phyloP scores from a whole-genome alignment of 2,888 invertebrate species.

The Incurvaria masculella region DNA sequence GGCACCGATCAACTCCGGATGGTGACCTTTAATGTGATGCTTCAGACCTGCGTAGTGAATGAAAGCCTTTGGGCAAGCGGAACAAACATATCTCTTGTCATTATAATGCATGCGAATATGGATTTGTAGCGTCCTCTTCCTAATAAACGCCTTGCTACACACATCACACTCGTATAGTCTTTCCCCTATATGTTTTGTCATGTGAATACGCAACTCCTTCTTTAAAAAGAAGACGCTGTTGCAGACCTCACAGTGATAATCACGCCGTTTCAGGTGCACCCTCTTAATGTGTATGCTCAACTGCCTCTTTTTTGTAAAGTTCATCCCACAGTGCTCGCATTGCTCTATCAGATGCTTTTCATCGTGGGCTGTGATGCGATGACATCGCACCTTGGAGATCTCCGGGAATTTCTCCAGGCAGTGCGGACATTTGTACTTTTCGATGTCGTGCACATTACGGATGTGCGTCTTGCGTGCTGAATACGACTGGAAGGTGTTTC shows the following conservation, averaged over 20 bases:
- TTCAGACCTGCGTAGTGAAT: neutral
- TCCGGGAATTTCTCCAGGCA: neutral
- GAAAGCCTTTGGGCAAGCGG: neutral
- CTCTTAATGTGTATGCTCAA: constrained; percentile 4
- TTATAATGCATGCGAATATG: constrained; percentile 5
- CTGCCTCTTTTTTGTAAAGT: neutral
- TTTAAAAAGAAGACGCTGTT: constrained; percentile 25
- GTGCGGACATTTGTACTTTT: neutral
- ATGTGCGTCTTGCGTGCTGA: no score
- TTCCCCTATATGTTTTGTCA: constrained; percentile 25
- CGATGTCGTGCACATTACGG: no score
- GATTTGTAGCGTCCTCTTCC: constrained; percentile 5
- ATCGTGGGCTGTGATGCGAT: neutral
- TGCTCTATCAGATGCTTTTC: neutral
- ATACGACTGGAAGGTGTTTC: neutral
- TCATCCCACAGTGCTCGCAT: constrained; percentile 1
- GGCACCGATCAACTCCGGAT: neutral
- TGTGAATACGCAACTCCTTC: constrained; percentile 26
- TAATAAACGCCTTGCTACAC: constrained; percentile 19
- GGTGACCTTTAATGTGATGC: neutral
- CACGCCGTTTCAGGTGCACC: constrained; percentile 23
- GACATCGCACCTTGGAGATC: neutral
- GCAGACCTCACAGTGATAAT: constrained; percentile 24
- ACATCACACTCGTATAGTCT: constrained; percentile 26
- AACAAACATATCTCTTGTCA: neutral